These are phyloP conservation scores for Oriolus oriolus DNA, from an alignment of 2,113 vertebrate species.

Conservation along the genomic window DNA sequence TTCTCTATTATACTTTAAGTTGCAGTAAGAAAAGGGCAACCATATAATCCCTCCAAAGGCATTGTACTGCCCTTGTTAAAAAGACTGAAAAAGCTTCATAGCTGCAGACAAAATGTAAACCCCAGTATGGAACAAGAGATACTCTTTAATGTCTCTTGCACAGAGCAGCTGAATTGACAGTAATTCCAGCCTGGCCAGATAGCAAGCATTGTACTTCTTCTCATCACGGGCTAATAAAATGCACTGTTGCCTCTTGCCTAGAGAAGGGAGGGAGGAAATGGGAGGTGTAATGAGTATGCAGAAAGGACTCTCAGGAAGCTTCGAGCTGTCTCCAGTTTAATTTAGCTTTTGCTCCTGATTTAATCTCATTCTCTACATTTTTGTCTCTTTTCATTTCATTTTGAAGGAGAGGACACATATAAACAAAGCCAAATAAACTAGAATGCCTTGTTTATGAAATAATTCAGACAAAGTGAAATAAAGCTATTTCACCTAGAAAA, in stretches of 20 bases:
- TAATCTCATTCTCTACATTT: neutral
- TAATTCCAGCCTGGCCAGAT: neutral
- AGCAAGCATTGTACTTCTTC: neutral
- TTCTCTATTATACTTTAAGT: neutral
- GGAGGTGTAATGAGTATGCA: neutral
- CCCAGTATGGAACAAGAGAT: neutral
- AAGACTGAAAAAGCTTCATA: neutral
- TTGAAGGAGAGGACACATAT: neutral
- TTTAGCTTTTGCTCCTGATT: neutral
- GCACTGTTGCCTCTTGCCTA: neutral
- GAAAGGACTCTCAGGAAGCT: neutral
- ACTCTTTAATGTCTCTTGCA: neutral
- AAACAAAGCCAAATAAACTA: neutral
- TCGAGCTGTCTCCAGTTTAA: neutral
- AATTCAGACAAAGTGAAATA: neutral
- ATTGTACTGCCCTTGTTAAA: neutral
- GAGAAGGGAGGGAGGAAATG: neutral
- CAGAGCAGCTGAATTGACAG: conserved; percentile 24
- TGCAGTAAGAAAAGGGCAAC: neutral
- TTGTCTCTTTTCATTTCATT: neutral
- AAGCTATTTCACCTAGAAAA: neutral
- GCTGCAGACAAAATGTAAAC: neutral
- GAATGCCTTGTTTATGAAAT: neutral
- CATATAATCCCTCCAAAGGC: neutral
- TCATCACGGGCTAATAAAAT: neutral